Evolutionary conservation across 1,140 invertebrate species (phyloP), one percentile per base, ranked within the genome.

Genomic region (Cydia pomonella): DNA sequence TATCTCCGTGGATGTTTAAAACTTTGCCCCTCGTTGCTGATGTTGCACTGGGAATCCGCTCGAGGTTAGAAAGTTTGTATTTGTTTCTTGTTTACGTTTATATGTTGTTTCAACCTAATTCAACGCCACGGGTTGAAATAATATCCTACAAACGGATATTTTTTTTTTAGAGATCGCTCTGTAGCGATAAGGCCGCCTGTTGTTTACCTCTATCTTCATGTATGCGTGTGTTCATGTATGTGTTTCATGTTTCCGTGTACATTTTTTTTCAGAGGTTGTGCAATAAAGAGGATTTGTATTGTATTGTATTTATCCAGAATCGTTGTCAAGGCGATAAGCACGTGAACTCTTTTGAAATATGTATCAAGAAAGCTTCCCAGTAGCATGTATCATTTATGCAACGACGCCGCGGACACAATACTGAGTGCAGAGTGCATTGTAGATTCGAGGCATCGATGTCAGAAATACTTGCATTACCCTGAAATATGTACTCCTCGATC

Each of bases 401-500:
- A 38, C 53, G 6, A 12, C 63, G 25, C 10, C 9, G 64, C 64
- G 64, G 64, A 29, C 64, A 33, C 64, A 18, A 6, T 9, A 16
- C 18, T 41, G 47, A 75, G 38, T 72, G 47, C 47, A 50, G 0
- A 13, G 5, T 50, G 75, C 75, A 76, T 73, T 76, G 77, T 76
- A 72, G 75, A 77, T 62, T 73, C 63, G 72, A 76, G 74, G 74
- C 73, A 73, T 33, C 18, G 71, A 73, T 73, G 75, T 74, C 73
- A 77, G 63, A 66, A 77, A 76, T 79, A 76, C 80, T 27, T 63
- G 25, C 69, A 62, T 77, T 77, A 82, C 82, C 79, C 78, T 82
- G 75, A 82, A 84, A 82, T 81, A 81, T 82, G 83, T 79, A 83
- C 76, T 72, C 66, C 69, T 25, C 75, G 50, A 80, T 75, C 74